Evolutionary conservation across 2,888 invertebrate genomes (phyloP).

Genomic region (Lutraria lutraria): DNA sequence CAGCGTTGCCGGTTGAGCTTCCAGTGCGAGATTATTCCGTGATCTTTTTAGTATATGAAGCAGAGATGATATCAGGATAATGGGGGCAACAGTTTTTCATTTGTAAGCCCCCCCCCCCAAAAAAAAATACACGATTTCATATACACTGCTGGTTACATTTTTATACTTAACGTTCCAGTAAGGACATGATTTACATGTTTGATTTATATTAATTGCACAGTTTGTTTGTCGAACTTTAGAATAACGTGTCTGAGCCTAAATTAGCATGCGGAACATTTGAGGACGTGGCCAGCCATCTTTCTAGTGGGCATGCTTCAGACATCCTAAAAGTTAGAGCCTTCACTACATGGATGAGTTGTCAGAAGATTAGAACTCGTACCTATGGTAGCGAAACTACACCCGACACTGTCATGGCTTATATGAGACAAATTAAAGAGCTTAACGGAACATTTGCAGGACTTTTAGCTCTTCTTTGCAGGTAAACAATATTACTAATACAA

Average conservation of each 20-base stretch:
- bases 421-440: slow-evolving; percentile 74
- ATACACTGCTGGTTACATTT: no score
- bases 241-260: slow-evolving; percentile 40
- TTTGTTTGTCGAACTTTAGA: slow-evolving; percentile 24
- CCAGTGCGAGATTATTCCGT: no score
- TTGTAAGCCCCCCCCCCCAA: no score
- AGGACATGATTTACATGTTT: no score
- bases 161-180: no score
- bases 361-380: slow-evolving; percentile 67
- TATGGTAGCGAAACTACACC: slow-evolving; percentile 66
- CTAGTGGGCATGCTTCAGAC: slow-evolving; percentile 34
- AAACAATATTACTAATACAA: slow-evolving; percentile 8
- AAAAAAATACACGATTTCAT: no score
- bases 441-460: slow-evolving; percentile 74
- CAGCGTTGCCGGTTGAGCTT: no score
- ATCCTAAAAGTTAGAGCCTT: slow-evolving; percentile 73
- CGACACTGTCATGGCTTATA: slow-evolving; percentile 71
- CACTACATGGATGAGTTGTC: slow-evolving; percentile 75
- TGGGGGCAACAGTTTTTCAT: no score
- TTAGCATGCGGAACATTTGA: slow-evolving; percentile 51
- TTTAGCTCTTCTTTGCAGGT: slow-evolving; percentile 77
- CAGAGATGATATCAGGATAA: no score
- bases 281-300: slow-evolving; percentile 52
- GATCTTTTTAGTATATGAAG: no score
- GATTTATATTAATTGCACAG: no score